Evolutionary conservation across 2,113 vertebrate species (phyloP).

Genomic region (Oreochromis aureus): DNA sequence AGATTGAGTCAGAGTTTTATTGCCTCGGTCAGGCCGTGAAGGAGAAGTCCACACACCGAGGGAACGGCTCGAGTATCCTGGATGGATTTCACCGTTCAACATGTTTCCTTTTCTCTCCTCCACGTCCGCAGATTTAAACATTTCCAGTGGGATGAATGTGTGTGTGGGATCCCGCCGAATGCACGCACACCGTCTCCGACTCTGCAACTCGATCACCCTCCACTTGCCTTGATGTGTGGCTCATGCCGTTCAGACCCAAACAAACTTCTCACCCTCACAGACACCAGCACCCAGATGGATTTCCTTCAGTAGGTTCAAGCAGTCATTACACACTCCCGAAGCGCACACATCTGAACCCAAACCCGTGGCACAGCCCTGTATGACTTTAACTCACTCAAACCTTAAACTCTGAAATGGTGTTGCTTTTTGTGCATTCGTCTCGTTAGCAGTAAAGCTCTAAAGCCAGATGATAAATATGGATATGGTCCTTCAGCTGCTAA

Average conservation of each 20-base stretch:
- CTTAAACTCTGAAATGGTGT: background rate
- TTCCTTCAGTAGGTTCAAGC: background rate
- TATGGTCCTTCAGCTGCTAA: background rate
- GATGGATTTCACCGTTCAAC: background rate
- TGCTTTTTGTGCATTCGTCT: background rate
- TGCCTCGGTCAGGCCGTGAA: background rate
- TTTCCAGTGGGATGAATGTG: background rate
- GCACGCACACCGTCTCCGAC: background rate
- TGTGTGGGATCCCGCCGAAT: background rate
- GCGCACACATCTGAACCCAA: background rate
- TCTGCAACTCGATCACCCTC: background rate
- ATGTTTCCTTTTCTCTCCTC: background rate
- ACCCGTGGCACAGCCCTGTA: background rate
- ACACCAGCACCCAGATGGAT: background rate
- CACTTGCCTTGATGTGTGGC: background rate
- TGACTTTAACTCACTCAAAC: background rate
- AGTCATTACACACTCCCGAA: background rate
- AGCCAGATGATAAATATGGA: background rate
- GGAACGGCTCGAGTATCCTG: background rate
- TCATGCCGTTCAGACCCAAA: background rate
- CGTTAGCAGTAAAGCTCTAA: background rate
- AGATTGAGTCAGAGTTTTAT: slow-evolving; percentile 19
- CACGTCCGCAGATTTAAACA: background rate
- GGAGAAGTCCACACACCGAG: background rate
- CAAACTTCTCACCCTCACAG: background rate